Base-by-base conservation (phyloP, 2,113 vertebrate species). In the Stigmatopora nigra region DNA sequence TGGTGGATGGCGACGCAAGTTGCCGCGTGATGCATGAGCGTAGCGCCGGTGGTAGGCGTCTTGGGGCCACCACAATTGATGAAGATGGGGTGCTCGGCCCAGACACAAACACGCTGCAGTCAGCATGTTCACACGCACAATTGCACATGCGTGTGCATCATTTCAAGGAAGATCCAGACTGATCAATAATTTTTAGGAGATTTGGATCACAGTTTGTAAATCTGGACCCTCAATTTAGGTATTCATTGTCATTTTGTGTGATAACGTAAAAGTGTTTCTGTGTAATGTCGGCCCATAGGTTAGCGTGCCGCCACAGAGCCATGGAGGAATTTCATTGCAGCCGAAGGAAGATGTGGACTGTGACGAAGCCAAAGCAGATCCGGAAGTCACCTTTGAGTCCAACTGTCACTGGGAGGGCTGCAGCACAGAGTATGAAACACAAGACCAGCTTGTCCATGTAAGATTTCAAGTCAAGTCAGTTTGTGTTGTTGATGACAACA, bases 391-490 rank as follows among this genome's bases (percentile, higher is more conserved):
- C 72, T 95, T 97, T 5, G 95, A 98, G 87, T 98, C 97, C 20
- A 94, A 93, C 84, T 99, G 97, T 81, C 96, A 93, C 87, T 99
- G 97, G 97, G 96, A 95, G 71, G 92, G 90, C 71, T 99, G 97
- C 86, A 85, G 84, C 76, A 93, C 93, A 76, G 95, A 99, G 85
- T 95, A 93, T 2, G 94, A 97, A 86, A 93, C 92, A 2, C 97
- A 98, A 80, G 95, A 98, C 59, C 96, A 98, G 86, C 92, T 99
- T 25, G 96, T 99, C 68, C 96, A 98, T 8, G 97, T 99, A 81
- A 95, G 96, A 5, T 9, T 16, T 48, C 14, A 46, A 44, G 46
- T 35, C 36, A 20, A 6, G 1, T 12, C 19, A 13, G 11, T 10
- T 22, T 53, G 20, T 13, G 1, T 1, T 20, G 11, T 19, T n/a